These are phyloP conservation scores for Perca flavescens DNA, from an alignment of 2,113 vertebrate species.

Conservation along the genomic window DNA sequence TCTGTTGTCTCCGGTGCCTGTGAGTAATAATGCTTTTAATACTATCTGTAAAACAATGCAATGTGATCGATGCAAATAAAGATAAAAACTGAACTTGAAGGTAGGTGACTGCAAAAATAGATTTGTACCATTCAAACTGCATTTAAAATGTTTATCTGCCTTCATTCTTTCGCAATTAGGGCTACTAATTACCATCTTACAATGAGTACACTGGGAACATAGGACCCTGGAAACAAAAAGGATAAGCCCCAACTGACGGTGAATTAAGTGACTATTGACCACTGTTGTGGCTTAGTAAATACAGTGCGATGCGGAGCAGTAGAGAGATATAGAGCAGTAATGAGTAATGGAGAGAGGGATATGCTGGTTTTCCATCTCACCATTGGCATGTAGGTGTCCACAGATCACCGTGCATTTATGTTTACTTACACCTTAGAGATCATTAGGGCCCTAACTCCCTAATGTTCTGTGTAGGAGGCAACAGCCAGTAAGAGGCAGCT, in stretches of 20 bases:
- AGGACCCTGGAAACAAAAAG: too few relatives aligned
- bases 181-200: too few relatives aligned
- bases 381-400: background rate
- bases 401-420: background rate
- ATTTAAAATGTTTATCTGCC: too few relatives aligned
- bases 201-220: too few relatives aligned
- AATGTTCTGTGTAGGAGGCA: constrained; percentile 1
- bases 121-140: too few relatives aligned
- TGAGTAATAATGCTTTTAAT: constrained; percentile 47
- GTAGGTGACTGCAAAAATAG: constrained; percentile 12
- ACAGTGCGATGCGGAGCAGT: background rate
- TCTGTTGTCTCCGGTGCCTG: constrained; percentile 42
- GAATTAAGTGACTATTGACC: background rate
- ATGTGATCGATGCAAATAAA: constrained; percentile 7
- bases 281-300: background rate
- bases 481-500: constrained; percentile 19
- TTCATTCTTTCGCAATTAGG: too few relatives aligned
- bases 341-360: too few relatives aligned
- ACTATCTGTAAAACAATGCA: constrained; percentile 36
- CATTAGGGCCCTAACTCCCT: constrained; percentile 5
- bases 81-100: constrained; percentile 24
- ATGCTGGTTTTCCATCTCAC: background rate
- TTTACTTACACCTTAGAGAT: background rate
- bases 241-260: too few relatives aligned
- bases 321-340: background rate